phyloP scores from a whole-genome alignment of 2,113 vertebrate genomes.

The Otus sunia region DNA sequence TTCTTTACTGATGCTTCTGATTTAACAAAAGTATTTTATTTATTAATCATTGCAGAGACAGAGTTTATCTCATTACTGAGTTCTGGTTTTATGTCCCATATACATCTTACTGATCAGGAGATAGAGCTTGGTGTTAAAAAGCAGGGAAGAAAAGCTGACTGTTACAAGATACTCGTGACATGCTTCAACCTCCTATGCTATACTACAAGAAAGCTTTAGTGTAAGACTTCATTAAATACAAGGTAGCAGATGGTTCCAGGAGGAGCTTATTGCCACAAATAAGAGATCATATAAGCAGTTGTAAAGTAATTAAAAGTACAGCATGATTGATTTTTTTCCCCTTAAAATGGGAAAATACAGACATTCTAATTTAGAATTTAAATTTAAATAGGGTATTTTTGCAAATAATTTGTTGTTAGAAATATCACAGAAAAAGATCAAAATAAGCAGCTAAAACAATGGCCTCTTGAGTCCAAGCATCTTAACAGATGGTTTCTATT shows the following conservation, averaged over 20 bases:
- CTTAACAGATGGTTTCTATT: conserved; percentile 51
- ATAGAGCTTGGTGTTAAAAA: neutral
- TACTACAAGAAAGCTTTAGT: neutral
- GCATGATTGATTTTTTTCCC: fast-evolving
- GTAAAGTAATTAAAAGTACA: neutral
- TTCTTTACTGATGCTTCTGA: neutral
- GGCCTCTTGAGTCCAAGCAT: conserved; percentile 13
- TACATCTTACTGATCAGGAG: neutral
- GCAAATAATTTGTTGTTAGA: neutral
- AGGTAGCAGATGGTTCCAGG: neutral
- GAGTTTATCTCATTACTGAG: neutral
- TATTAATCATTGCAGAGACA: neutral
- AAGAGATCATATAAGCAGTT: neutral
- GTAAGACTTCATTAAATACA: neutral
- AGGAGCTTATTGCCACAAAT: neutral
- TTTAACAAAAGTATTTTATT: neutral
- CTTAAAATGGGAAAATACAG: neutral
- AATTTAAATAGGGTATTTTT: neutral
- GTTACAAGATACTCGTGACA: neutral
- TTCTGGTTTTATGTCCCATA: neutral
- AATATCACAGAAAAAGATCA: neutral
- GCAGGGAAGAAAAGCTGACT: neutral
- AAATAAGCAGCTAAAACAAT: conserved; percentile 34
- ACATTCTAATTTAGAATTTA: neutral
- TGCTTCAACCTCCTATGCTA: neutral